Evolutionary conservation across 2,797 vertebrate species (phyloP).

Genomic region (Arnoldichthys spilopterus): DNA sequence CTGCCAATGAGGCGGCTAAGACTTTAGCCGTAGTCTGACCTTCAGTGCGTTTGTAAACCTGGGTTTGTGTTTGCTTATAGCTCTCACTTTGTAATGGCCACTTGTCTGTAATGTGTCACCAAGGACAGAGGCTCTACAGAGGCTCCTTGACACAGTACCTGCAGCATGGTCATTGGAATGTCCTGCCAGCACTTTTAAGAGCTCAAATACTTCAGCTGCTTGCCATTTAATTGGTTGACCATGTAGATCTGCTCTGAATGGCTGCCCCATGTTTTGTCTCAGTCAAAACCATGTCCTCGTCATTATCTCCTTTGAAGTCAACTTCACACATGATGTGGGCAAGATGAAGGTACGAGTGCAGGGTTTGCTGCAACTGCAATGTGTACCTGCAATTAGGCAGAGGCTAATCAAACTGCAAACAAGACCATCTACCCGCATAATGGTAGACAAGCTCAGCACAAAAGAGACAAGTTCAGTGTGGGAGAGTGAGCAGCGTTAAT

Average conservation of each 20-base stretch:
- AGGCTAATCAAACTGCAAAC: too few relatives aligned
- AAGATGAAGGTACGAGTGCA: neutral
- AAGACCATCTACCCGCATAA: too few relatives aligned
- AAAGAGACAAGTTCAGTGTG: too few relatives aligned
- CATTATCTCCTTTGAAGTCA: neutral
- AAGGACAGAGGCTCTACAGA: constrained; percentile 9
- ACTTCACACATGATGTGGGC: neutral
- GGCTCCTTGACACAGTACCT: neutral
- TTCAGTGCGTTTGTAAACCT: constrained; percentile 78
- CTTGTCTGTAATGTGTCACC: constrained; percentile 29
- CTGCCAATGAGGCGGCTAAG: constrained; percentile 64
- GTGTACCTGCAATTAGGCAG: constrained; percentile 53
- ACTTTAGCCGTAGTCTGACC: constrained; percentile 75
- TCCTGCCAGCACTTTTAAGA: neutral
- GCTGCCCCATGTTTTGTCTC: neutral
- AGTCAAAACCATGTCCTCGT: constrained; percentile 64
- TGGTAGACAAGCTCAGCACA: too few relatives aligned
- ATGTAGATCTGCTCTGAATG: neutral
- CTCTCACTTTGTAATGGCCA: constrained; percentile 49
- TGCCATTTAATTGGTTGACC: neutral
- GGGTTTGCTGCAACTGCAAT: neutral
- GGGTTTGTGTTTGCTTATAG: constrained; percentile 73
- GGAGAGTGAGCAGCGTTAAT: too few relatives aligned
- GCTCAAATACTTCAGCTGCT: neutral
- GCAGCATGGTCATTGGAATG: neutral